Base-by-base conservation (phyloP, 2,888 invertebrate species). In the Dicycla oo region DNA sequence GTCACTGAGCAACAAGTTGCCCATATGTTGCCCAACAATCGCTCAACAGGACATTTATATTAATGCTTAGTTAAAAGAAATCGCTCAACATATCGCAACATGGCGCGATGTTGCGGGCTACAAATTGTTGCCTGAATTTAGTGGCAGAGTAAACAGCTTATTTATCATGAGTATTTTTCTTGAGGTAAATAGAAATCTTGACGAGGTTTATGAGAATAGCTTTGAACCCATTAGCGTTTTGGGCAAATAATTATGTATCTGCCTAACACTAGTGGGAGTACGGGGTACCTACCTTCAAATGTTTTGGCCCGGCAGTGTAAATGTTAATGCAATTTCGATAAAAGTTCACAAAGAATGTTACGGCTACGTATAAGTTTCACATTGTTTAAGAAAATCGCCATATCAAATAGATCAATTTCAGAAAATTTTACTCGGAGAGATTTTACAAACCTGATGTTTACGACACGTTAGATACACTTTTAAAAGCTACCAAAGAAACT, bases 71-170 rank as follows among this genome's bases (percentile, higher is more conserved):
- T 57, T 30, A 38, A 53, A 80, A 74, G 58, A 80, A 62, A 65
- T 56, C 63, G 64, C 49, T 74, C 58, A 54, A 79, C 62, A 67
- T 80, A 73, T 75, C 67, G 58, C 58, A 79, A 60, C 53, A 73
- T 53, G 18, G 10, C 34, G 73, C n/a, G 3, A 34, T 62, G 51
- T 73, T 79, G 51, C 61, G 49, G 5, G 51, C 79, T 54, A 26
- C 47, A 65, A 56, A 1, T 34, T 47, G 45, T 54, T 73, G 62
- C 61, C 38, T 65, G 15, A n/a, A 30, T 11, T n/a, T 15, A 26
- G 26, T 61, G 26, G 40, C 20, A 26, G 18, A 18, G n/a, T n/a
- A n/a, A n/a, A n/a, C n/a, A n/a, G 4, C 13, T 43, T 13, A 60
- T 43, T 18, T 45, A 45, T 0, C 45, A 18, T 60, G 34, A 34